phyloP scores from a whole-genome alignment of 2,797 vertebrate genomes.

The Ctenosaura bakeri region DNA sequence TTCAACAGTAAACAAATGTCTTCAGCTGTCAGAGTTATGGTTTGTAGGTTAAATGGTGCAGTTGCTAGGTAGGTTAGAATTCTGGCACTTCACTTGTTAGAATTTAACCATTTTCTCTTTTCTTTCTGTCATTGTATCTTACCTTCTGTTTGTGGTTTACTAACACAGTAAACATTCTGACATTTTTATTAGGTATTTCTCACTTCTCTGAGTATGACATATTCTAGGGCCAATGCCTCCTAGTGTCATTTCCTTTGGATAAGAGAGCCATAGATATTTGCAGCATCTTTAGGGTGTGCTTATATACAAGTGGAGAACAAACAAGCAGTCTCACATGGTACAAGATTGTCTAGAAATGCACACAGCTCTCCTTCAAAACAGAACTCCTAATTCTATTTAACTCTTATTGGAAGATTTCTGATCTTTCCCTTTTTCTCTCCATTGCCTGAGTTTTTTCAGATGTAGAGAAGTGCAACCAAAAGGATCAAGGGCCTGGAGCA shows the following conservation, averaged over 20 bases:
- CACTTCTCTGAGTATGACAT: neutral
- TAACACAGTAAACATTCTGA: neutral
- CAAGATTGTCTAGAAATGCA: neutral
- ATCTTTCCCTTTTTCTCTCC: neutral
- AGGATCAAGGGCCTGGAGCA: too few relatives aligned
- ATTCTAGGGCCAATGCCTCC: neutral
- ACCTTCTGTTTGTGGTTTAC: neutral
- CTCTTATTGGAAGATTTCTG: neutral
- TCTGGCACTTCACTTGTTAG: neutral
- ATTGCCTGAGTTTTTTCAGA: neutral
- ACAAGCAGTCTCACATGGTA: neutral
- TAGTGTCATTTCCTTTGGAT: neutral
- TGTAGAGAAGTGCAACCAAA: too few relatives aligned
- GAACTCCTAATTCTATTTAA: neutral
- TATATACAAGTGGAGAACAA: neutral
- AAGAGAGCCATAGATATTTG: neutral
- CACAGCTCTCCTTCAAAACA: too few relatives aligned
- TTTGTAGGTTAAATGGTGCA: neutral
- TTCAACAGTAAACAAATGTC: neutral
- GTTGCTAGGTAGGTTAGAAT: too few relatives aligned
- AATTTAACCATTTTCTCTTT: neutral
- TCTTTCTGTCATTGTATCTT: neutral
- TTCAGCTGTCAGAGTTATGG: neutral
- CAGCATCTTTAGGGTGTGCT: neutral
- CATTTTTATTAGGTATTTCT: neutral